Evolutionary conservation across 2,888 invertebrate species (phyloP).

Genomic region (Harpalus rufipes): DNA sequence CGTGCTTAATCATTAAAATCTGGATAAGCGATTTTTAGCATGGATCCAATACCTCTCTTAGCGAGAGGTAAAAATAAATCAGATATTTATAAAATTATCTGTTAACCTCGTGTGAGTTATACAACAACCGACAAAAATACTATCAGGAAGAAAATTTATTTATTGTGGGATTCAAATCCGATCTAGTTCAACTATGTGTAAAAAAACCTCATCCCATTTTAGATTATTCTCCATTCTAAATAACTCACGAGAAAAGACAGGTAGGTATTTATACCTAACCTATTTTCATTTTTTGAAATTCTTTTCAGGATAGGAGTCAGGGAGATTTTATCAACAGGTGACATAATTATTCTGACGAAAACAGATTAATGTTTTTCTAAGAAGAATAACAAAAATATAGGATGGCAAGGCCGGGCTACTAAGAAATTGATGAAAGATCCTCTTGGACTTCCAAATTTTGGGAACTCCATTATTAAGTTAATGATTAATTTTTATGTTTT

Average conservation of each 20-base stretch:
- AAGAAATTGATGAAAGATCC: too few relatives aligned
- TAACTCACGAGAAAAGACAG: not conserved
- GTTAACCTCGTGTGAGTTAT: not conserved
- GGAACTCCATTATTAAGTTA: not conserved
- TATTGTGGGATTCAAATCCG: not conserved
- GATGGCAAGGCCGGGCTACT: too few relatives aligned
- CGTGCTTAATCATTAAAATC: too few relatives aligned
- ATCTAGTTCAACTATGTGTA: not conserved
- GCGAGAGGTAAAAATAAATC: not conserved
- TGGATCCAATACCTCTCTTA: too few relatives aligned
- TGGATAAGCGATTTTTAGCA: too few relatives aligned
- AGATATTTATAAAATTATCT: not conserved
- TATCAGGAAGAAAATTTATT: slow-evolving; percentile 12
- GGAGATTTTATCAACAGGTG: not conserved
- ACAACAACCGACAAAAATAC: slow-evolving; percentile 20
- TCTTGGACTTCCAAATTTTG: too few relatives aligned
- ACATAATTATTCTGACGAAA: not conserved
- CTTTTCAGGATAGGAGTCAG: not conserved
- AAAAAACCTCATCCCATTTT: slow-evolving; percentile 10
- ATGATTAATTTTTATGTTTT: not conserved
- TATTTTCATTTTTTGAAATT: slow-evolving; percentile 8
- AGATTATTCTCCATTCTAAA: not conserved
- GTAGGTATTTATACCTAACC: slow-evolving; percentile 26
- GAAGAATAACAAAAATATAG: not conserved
- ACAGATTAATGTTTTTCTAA: not conserved